phyloP scores from a whole-genome alignment of 2,113 vertebrate genomes.

The Amphilophus citrinellus region DNA sequence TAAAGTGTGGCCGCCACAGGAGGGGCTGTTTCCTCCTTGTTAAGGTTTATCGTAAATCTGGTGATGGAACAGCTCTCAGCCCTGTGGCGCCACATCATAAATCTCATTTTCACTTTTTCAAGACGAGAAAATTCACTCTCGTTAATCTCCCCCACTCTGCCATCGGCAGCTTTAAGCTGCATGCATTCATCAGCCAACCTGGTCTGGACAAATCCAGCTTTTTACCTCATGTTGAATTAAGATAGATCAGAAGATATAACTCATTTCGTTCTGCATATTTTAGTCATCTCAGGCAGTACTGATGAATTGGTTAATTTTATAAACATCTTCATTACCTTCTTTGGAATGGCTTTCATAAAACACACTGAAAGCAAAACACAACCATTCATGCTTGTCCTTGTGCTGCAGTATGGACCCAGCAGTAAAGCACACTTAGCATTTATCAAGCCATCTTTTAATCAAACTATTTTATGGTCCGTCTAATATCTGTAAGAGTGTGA shows the following conservation, averaged over 20 bases:
- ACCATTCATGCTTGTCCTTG: slow-evolving; percentile 32
- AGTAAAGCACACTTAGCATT: slow-evolving; percentile 54
- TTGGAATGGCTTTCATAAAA: slow-evolving; percentile 46
- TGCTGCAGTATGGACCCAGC: slow-evolving; percentile 14
- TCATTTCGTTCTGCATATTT: slow-evolving; percentile 28
- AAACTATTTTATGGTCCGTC: slow-evolving; percentile 75
- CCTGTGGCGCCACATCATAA: slow-evolving; percentile 79
- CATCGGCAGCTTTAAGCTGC: slow-evolving; percentile 80
- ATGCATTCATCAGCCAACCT: slow-evolving; percentile 80
- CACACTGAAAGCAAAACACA: slow-evolving; percentile 33
- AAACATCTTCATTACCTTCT: slow-evolving; percentile 53
- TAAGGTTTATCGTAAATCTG: slow-evolving; percentile 85
- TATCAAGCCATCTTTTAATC: slow-evolving; percentile 75
- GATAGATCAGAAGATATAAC: slow-evolving; percentile 18
- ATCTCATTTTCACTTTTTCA: slow-evolving; percentile 83
- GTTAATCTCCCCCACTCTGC: slow-evolving; percentile 82
- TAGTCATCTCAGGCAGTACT: slow-evolving; percentile 15
- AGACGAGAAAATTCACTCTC: slow-evolving; percentile 78
- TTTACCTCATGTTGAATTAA: slow-evolving; percentile 51
- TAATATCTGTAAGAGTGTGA: slow-evolving; percentile 66
- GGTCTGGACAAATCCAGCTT: slow-evolving; percentile 65
- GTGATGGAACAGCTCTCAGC: slow-evolving; percentile 83
- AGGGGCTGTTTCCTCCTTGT: slow-evolving; percentile 80
- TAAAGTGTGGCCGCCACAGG: slow-evolving; percentile 71
- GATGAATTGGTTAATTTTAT: slow-evolving; percentile 50